Evolutionary conservation across 1,140 invertebrate genomes (phyloP), one percentile per base, ranked within the genome.

Genomic region (Homalodisca vitripennis): DNA sequence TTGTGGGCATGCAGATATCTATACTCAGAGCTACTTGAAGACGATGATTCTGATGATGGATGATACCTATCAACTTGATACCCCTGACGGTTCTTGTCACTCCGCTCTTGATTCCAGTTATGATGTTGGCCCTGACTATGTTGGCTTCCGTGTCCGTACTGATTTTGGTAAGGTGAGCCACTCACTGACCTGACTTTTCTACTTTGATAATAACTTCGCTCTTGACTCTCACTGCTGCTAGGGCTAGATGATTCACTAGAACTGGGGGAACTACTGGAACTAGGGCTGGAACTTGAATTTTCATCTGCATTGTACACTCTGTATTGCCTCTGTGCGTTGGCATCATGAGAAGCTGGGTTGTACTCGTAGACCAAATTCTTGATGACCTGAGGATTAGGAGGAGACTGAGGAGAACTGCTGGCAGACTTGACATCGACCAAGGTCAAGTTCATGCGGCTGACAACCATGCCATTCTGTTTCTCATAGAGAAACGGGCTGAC

Each of bases 311-410:
- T 31, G 73, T 65, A 34, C 1, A 48, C 26, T n/a, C 55, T 57
- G 47, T 67, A 17, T 47, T 57, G 46, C n/a, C 57, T 66, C 57
- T 71, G 30, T 24, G 63, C 29, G 20, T 46, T 69, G 22, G 34
- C 34, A 32, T 70, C 41, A 24, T 55, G 14, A 41, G 68, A 70
- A 27, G 70, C 67, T 0, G 71, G 69, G 66, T 79, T 79, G 69
- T 81, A 84, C 29, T 74, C 74, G 75, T 89, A 89, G 2, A 87
- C 79, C 3, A 89, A 79, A 70, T 82, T 85, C 53, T 83, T 81
- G 22, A 83, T 78, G 22, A 78, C 77, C 24, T 83, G 78, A 0
- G 77, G 78, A 27, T 80, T 75, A 1, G 62, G 48, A 10, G 78
- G 46, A 26, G 74, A 60, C 66, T 74, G 30, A 17, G 75, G 34